Conservation (phyloP, 2,888 invertebrate genomes). For the Eupithecia inturbata region DNA sequence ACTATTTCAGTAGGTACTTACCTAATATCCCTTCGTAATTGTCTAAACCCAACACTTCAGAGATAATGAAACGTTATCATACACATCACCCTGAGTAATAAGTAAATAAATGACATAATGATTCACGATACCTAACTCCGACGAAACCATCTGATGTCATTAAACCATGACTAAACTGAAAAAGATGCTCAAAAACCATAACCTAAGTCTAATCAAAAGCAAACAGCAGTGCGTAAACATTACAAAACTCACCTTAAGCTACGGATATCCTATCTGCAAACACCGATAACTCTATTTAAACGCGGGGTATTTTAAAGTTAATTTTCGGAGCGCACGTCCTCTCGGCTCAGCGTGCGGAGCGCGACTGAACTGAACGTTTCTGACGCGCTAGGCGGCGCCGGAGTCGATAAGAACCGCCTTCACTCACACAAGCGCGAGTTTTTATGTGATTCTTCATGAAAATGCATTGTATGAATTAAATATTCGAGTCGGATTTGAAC, state of each 20-base stretch:
- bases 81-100: constrained; percentile 39
- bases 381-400: constrained; percentile 67
- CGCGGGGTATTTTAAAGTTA: constrained; percentile 59
- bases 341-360: constrained; percentile 56
- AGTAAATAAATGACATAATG: constrained; percentile 47
- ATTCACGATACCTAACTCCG: constrained; percentile 44
- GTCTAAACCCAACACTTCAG: background rate
- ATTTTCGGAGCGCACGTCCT: constrained; percentile 55
- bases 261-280: constrained; percentile 74
- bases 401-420: constrained; percentile 68
- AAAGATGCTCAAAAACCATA: constrained; percentile 43
- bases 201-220: constrained; percentile 68
- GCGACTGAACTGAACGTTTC: constrained; percentile 69
- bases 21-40: background rate
- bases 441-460: constrained; percentile 70
- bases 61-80: constrained; percentile 32
- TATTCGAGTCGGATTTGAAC: constrained; percentile 41
- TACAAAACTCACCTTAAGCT: constrained; percentile 65
- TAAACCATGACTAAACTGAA: constrained; percentile 48
- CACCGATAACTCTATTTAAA: constrained; percentile 76
- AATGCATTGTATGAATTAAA: constrained; percentile 60
- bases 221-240: constrained; percentile 62
- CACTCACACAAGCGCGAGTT: constrained; percentile 58
- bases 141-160: constrained; percentile 52
- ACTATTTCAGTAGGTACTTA: background rate